Base-by-base conservation (phyloP, 1,140 invertebrate species). In the Stegodyphus mimosarum region DNA sequence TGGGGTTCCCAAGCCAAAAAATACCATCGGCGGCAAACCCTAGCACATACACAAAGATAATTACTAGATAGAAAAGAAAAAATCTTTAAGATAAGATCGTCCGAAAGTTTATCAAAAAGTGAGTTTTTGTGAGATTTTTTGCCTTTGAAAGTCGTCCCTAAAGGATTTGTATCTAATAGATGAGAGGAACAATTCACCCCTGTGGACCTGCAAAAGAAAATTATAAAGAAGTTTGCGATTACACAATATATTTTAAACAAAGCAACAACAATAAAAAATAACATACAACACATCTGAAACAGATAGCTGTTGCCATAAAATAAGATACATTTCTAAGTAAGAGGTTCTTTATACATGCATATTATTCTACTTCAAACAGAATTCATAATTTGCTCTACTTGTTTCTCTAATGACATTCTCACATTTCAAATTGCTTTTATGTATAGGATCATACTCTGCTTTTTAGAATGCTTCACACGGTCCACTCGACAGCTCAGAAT, bases 11-110 rank as follows among this genome's bases (percentile, higher is more conserved):
- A 96, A 15, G 94, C 95, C 33, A 97, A 92, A 69, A 94, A 92
- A 90, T 96, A 95, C 92, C 96, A 96, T 64, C 91, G 88, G 52
- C 95, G 91, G 88, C 95, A 97, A 0, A 97, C 96, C n/a, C 95
- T 92, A 0, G 96, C 94, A 89, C 95, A 93, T 18, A 93, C 92
- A 88, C 95, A 95, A 53, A 97, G 90, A 85, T 96, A 94, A 80
- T 93, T 93, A 69, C 94, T 95, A 87, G 94, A 92, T 18, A 96
- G 90, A 92, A 93, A 94, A 50, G 93, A 92, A 81, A 96, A 95
- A 67, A 96, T 94, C 74, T 91, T 90, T 73, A 93, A 88, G 60
- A 93, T 89, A 9, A 93, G 88, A 50, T 92, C 92, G 89, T 93
- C 93, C 7, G 91, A 90, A 2, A 93, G 89, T 15, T 89, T 88